Base-by-base conservation (phyloP, 92 coral and sea anemone species). In the Heliopora coerulea region DNA sequence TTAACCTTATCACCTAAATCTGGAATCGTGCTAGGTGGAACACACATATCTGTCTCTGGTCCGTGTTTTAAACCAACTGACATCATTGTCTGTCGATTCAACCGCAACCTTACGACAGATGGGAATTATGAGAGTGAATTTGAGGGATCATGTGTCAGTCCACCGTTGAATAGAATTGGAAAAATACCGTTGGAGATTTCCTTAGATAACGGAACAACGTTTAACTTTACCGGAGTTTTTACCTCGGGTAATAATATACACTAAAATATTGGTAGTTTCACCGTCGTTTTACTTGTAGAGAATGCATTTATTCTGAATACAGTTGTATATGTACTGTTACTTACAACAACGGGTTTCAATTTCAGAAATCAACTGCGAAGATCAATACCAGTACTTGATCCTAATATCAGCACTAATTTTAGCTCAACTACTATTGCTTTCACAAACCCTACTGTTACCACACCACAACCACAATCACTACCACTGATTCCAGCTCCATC, bases 1-100 rank as follows among this genome's bases (percentile, higher is more conserved):
- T 63, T 91, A 37, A 88, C 88, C 7, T 56, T 86, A 12, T 76
- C 69, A 14, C 91, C 97, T 8, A 63, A 79, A 20, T 21, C 77
- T 57, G 97, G 87, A 5, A 33, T 83, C 0, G 90, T 91, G 87
- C 73, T 91, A 8, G 97, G 97, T 15, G 97, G 97, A 9, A 73
- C 80, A 0, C 78, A 81, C 56, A 41, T 91, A 9, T 76, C 80
- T 49, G 49, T 91, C 44, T 61, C 89, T 29, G 97, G 97, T 19
- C 97, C 97, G 5, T 91, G 97, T 68, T 86, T 81, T 48, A 66
- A 75, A 56, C 41, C 34, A 21, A 75, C 44, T 35, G 78, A 82
- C 56, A 39, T 56, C 39, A 54, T 82, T 13, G 82, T 82, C 1
- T 82, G 86, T 65, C 79, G 74, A 57, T 82, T 82, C 34, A 49